Base-by-base conservation (phyloP, 2,797 vertebrate species). In the Octomys mimax region DNA sequence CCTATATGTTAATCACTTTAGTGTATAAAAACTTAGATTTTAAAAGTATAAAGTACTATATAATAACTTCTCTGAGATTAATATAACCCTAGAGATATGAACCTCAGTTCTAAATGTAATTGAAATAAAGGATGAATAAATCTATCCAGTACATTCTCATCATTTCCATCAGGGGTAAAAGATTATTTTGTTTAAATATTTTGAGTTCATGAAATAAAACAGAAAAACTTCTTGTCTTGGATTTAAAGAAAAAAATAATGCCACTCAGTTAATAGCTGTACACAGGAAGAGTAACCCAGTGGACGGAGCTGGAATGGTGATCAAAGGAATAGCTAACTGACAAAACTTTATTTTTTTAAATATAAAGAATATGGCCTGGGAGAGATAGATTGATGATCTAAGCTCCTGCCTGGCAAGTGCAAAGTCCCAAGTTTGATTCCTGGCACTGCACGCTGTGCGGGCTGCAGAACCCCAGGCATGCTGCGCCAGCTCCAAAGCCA, bases 311-410 rank as follows among this genome's bases (percentile, higher is more conserved):
- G 33, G 18, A 71, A 86, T 49, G 77, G 54, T 52, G 33, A 92
- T 80, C 54, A 80, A 68, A 81, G 18, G 33, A 96, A 61, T n/a
- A 84, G 85, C 18, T 52, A 89, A n/a, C 31, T 18, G 70, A 77
- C 42, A 80, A 33, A 91, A 64, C 21, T 46, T 78, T 81, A n/a
- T 57, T 87, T 93, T 93, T 92, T 86, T 86, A 90, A 71, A 36
- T 42, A 49, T 42, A 71, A 24, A 87, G 91, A 49, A 54, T 22
- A 81, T 18, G 14, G 14, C 2, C 54, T 57, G 13, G 54, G 54
- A 18, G 16, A 57, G 16, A 57, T 18, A 57, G 54, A 3, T 57
- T 4, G 16, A 14, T 57, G 54, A 16, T 57, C 54, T 57, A 57
- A 18, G 54, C 54, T 57, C 54, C 54, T 57, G 54, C 54, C 54